Evolutionary conservation across 2,888 invertebrate species (phyloP).

Genomic region (Loripinus fragilis): DNA sequence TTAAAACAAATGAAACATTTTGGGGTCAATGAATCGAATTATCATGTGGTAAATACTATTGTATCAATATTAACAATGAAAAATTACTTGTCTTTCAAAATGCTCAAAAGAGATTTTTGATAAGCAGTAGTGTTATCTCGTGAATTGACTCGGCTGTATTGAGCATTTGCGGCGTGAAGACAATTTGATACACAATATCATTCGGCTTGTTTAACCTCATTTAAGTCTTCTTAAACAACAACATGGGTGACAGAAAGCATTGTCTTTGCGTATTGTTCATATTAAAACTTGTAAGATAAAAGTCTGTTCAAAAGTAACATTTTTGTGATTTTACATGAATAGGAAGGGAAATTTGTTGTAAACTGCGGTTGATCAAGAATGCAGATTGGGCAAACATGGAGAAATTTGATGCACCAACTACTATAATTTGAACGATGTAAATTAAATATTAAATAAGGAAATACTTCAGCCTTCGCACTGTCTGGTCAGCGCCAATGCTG

Average conservation of each 20-base stretch:
- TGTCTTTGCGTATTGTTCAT: neutral
- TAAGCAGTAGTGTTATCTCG: conserved; percentile 10
- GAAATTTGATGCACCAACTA: no score
- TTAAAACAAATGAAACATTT: neutral
- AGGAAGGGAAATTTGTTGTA: neutral
- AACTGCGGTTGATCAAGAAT: neutral
- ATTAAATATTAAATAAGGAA: no score
- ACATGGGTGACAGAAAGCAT: conserved; percentile 1
- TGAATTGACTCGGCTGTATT: neutral
- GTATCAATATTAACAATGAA: conserved; percentile 1
- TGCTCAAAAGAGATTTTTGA: neutral
- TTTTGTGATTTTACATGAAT: neutral
- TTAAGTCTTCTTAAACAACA: conserved; percentile 26
- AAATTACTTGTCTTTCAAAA: conserved; percentile 13
- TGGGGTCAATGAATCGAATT: neutral
- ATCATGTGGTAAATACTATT: conserved; percentile 1
- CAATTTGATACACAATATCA: conserved; percentile 38
- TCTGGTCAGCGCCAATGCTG: no score
- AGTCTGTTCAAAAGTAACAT: conserved; percentile 11
- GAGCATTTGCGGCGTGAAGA: neutral
- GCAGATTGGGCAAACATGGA: neutral
- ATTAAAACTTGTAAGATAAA: neutral
- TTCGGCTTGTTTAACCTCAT: conserved; percentile 48
- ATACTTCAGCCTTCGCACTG: no score
- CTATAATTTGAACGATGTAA: no score